These are phyloP conservation scores for Lysiphlebus fabarum DNA, from an alignment of 1,140 invertebrate genomes.

Conservation along the genomic window DNA sequence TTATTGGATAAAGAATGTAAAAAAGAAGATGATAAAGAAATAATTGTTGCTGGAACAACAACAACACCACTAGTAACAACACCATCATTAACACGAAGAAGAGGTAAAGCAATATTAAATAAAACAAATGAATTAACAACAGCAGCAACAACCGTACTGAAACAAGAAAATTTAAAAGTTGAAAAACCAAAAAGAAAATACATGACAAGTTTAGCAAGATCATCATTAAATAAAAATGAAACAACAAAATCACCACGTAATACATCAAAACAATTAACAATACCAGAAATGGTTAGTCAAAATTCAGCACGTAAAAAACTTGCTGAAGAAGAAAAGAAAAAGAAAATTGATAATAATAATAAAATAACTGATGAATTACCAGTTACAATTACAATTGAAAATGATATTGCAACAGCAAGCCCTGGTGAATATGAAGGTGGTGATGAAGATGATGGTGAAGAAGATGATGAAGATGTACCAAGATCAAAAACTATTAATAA, in stretches of 20 bases:
- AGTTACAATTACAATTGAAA: no score
- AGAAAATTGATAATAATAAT: conserved; percentile 51
- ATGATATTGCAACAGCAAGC: neutral
- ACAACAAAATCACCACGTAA: neutral
- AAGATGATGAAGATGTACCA: conserved; percentile 24
- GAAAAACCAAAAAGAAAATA: neutral
- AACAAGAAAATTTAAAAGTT: neutral
- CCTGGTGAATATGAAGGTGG: conserved; percentile 10
- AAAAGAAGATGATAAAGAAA: conserved; percentile 35
- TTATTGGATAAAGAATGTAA: conserved; percentile 14
- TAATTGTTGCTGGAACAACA: conserved; percentile 20
- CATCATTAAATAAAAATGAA: neutral
- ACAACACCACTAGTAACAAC: conserved; percentile 26
- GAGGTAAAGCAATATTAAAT: conserved; percentile 37
- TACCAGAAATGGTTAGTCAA: neutral
- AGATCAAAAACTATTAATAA: conserved; percentile 32
- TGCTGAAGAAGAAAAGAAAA: conserved; percentile 2
- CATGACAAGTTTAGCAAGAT: neutral
- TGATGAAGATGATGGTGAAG: conserved; percentile 13
- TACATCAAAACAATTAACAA: conserved; percentile 5
- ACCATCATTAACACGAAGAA: conserved; percentile 33
- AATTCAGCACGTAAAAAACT: neutral
- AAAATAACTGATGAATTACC: conserved; percentile 36
- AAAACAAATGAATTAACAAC: conserved; percentile 29
- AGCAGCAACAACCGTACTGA: neutral